Evolutionary conservation across 2,888 invertebrate genomes (phyloP), one percentile per base, ranked within the genome.

Genomic region (Eristalis intricaria): DNA sequence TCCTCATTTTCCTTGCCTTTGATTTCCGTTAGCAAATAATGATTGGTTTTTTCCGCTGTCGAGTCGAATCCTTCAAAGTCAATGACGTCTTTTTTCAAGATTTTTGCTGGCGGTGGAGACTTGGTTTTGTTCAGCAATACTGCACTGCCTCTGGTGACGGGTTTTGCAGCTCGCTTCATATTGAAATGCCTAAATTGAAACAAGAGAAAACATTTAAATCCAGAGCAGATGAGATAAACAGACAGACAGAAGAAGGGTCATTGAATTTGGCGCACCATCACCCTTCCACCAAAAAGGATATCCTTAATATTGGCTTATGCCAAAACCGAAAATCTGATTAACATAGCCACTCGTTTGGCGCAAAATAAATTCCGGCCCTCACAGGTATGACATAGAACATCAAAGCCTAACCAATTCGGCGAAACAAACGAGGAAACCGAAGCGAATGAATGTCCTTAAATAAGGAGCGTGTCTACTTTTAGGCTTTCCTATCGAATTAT

Each of bases 1-100:
- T 80, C 38, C 8, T 87, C 83, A 11, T 74, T 70, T 0, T 75
- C 64, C 10, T 75, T 60, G 15, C 63, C 66, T 73, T 87, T 84
- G 7, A 87, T 23, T 26, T 84, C 84, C 2, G 70, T 83, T n/a
- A 87, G 19, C 11, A 87, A 40, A 43, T 87, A 87, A 50, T 87
- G 87, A 35, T 87, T 79, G 4, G 82, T 82, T 56, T 13, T 66
- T 7, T 40, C 23, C 10, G 61, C n/a, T 32, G 4, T 4, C 13
- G 23, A 19, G 8, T 61, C n/a, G n/a, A n/a, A n/a, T n/a, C n/a
- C n/a, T n/a, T 80, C 38, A 10, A 84, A 13, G 0, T 75, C 50
- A 4, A 26, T 23, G 8, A 8, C 8, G 1, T 74, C 69, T n/a
- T 11, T 35, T 40, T 69, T 68, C 0, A 35, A 19, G 1, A 23